A percentile compares a stretch with the other conserved stretches of the same genome.
Conservation (phyloP, 2,888 invertebrate genomes). For the Torymus texanus region DNA sequence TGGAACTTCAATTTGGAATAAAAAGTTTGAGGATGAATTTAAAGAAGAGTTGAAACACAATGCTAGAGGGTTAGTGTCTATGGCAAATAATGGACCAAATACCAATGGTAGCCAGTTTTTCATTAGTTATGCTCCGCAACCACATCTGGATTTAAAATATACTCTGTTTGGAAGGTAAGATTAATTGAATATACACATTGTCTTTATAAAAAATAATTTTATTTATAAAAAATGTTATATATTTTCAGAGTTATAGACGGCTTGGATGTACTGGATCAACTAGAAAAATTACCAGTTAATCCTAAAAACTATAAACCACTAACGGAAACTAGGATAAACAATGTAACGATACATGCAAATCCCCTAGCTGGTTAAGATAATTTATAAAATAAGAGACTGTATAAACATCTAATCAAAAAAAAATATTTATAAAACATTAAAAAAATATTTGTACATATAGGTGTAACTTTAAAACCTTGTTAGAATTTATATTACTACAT, state of each 20-base stretch:
- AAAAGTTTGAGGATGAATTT: slow-evolving; percentile 98
- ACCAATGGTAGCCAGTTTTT: slow-evolving; percentile 99
- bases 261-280: slow-evolving; percentile 94
- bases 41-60: slow-evolving; percentile 96
- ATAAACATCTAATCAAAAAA: slow-evolving; percentile 21
- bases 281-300: slow-evolving; percentile 96
- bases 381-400: slow-evolving; percentile 12
- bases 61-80: slow-evolving; percentile 91
- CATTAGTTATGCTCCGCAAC: slow-evolving; percentile 94
- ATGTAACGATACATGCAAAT: slow-evolving; percentile 97
- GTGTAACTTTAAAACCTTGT: slow-evolving; percentile 11
- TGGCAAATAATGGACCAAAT: slow-evolving; percentile 99
- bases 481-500: no score
- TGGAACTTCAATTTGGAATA: slow-evolving; percentile 96
- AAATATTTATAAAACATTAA: slow-evolving; percentile 32
- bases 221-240: slow-evolving; percentile 31
- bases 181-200: slow-evolving; percentile 36
- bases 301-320: slow-evolving; percentile 94
- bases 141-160: slow-evolving; percentile 97
- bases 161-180: slow-evolving; percentile 95
- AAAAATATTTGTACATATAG: slow-evolving; percentile 35
- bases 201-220: slow-evolving; percentile 13
- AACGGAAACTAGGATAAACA: slow-evolving; percentile 90
- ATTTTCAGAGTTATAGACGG: slow-evolving; percentile 95
- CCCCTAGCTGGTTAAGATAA: slow-evolving; percentile 87